These are phyloP conservation scores for Gallinago nigripennis DNA, from an alignment of 2,797 vertebrate species.

Conservation along the genomic window DNA sequence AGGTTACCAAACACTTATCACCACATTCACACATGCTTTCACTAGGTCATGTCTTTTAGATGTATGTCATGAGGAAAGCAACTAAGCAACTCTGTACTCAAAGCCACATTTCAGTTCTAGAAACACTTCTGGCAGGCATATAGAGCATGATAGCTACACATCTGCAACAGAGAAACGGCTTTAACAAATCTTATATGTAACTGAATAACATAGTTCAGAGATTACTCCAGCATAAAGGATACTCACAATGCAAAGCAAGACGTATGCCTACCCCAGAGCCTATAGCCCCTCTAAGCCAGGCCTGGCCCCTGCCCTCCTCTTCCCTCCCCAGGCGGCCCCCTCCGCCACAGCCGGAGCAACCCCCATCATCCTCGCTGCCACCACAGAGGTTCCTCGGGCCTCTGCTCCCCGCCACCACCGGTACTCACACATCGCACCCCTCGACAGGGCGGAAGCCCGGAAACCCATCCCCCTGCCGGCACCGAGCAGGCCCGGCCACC, in stretches of 20 bases:
- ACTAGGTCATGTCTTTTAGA: background rate
- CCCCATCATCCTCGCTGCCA: background rate
- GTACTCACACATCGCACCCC: constrained; percentile 35
- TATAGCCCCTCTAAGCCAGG: background rate
- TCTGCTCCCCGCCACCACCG: background rate
- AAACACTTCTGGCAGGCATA: background rate
- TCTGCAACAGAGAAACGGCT: background rate
- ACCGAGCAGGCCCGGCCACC: background rate
- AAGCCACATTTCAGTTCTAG: background rate
- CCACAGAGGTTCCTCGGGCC: background rate
- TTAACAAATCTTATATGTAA: background rate
- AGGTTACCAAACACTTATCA: background rate
- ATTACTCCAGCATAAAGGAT: no score
- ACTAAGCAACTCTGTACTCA: background rate
- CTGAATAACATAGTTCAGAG: background rate
- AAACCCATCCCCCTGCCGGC: background rate
- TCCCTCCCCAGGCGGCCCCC: background rate
- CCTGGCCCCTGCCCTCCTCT: background rate
- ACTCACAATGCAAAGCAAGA: background rate
- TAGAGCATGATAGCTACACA: background rate
- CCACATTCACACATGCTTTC: background rate
- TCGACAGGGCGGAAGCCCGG: background rate
- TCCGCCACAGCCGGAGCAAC: background rate
- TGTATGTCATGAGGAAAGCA: background rate
- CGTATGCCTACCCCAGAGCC: background rate